Evolutionary conservation across 2,888 invertebrate species (phyloP), one percentile per base, ranked within the genome.

Genomic region (Synergus laeviventris): DNA sequence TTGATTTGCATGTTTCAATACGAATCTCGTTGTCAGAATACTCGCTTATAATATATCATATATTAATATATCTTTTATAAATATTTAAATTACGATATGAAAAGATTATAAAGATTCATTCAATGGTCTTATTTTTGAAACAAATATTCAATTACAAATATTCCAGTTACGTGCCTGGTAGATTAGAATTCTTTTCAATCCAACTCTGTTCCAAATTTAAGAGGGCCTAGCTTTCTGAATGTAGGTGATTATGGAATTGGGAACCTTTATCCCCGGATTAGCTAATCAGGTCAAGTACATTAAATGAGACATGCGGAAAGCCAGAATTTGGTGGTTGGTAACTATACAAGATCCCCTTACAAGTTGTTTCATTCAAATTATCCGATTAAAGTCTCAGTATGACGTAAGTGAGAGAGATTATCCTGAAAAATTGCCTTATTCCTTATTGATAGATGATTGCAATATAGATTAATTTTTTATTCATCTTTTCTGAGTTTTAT

Each of bases 1-100:
- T 42, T 2, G 11, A 61, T 61, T 36, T 61, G 61, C n/a, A 61
- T 62, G 38, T 62, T 62, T 38, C 38, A 62, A 36, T 18, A 11
- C 18, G 38, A 36, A 38, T 38, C 11, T n/a, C 2, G 14, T 12
- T 5, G 21, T 18, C 5, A 12, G 18, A 24, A 11, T 1, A 56
- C 21, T 56, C n/a, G 9, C 8, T n/a, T n/a, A 31, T 49, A 9
- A 31, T 49, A 9, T n/a, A n/a, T n/a, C 9, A n/a, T 49, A 49
- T 49, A 1, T n/a, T n/a, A 49, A n/a, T n/a, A 49, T 14, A 14
- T 49, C n/a, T 9, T n/a, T 4, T n/a, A 49, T n/a, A 49, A 49
- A 9, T 8, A 7, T n/a, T n/a, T 31, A 31, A 31, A 31, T 31
- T 31, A 31, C 31, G 31, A 5, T 31, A 31, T 31, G 4, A 31